These are phyloP conservation scores for Notamacropus eugenii DNA, from an alignment of 2,797 vertebrate species.

Conservation along the genomic window DNA sequence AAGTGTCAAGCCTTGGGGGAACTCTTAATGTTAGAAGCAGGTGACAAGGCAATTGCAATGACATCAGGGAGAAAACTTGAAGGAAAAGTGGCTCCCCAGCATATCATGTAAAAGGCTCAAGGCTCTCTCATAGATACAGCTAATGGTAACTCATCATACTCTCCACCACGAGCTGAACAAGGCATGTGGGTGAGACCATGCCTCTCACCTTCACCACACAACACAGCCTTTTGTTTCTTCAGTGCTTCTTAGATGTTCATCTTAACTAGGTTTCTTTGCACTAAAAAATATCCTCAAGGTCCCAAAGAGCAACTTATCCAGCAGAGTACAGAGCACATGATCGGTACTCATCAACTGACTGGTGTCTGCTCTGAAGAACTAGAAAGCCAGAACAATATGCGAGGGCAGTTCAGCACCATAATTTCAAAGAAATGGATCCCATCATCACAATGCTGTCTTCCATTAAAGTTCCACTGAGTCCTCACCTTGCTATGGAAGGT, in stretches of 20 bases:
- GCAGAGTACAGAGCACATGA: neutral
- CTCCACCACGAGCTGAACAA: neutral
- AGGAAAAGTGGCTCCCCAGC: neutral
- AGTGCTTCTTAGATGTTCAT: slow-evolving; percentile 5
- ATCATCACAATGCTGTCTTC: neutral
- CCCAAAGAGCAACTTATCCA: neutral
- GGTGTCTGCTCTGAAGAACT: slow-evolving; percentile 10
- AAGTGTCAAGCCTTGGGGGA: neutral
- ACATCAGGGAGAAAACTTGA: neutral
- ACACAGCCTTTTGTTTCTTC: neutral
- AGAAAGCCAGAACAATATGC: neutral
- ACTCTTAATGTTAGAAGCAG: neutral
- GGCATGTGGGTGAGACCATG: neutral
- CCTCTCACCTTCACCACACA: neutral
- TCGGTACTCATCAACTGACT: neutral
- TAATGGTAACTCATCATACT: neutral
- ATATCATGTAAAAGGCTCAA: neutral
- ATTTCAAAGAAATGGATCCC: neutral
- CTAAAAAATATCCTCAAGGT: neutral
- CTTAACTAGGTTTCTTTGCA: slow-evolving; percentile 25
- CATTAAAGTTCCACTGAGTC: neutral
- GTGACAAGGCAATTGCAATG: neutral
- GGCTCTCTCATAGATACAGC: neutral
- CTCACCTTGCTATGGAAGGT: neutral
- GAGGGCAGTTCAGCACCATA: slow-evolving; percentile 21